Evolutionary conservation across 2,888 invertebrate genomes (phyloP).

Genomic region (Pasiphila rectangulata): DNA sequence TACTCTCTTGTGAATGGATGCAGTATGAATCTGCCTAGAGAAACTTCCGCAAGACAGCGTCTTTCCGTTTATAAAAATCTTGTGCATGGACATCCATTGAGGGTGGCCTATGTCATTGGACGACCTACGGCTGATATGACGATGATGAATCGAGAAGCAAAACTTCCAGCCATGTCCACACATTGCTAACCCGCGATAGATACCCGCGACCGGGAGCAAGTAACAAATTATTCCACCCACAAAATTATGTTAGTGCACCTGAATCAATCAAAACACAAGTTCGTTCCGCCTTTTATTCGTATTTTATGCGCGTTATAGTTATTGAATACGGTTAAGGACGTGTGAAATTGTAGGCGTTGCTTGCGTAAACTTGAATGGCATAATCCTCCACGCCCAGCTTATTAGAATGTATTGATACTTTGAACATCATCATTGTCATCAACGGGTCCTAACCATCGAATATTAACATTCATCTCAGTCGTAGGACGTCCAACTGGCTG

Average conservation of each 20-base stretch:
- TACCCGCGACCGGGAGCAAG: constrained; percentile 55
- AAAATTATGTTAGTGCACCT: constrained; percentile 73
- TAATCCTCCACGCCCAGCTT: constrained; percentile 26
- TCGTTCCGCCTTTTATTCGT: constrained; percentile 64
- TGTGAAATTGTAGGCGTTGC: constrained; percentile 46
- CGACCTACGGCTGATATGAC: no score
- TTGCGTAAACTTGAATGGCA: constrained; percentile 40
- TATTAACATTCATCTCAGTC: no score
- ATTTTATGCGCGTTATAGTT: constrained; percentile 56
- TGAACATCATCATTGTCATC: no score
- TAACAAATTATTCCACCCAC: constrained; percentile 79
- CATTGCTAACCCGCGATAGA: constrained; percentile 34
- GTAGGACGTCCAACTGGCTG: no score
- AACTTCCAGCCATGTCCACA: constrained; percentile 43
- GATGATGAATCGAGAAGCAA: no score
- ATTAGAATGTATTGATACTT: not conserved
- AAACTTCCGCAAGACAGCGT: no score
- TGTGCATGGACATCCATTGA: no score
- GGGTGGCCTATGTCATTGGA: no score
- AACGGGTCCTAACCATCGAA: no score
- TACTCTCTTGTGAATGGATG: no score
- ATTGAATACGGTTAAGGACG: constrained; percentile 61
- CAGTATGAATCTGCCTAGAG: no score
- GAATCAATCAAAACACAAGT: constrained; percentile 74
- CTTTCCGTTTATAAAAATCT: no score